These are phyloP conservation scores for Chaenogobius annularis DNA, from an alignment of 2,113 vertebrate species.

Conservation along the genomic window DNA sequence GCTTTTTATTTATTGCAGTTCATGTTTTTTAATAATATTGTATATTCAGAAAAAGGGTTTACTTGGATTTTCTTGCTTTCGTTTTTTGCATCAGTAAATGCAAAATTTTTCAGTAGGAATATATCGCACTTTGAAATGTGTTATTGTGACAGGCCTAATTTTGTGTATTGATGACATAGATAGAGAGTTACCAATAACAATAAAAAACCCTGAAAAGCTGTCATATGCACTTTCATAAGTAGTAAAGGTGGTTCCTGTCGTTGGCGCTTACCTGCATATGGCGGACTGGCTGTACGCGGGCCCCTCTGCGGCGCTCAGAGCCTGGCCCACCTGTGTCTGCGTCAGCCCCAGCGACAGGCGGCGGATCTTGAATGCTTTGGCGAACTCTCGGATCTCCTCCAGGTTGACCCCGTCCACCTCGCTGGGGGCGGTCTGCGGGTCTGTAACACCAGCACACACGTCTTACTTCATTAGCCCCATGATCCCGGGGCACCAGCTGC, in stretches of 20 bases:
- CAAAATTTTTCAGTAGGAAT: no score
- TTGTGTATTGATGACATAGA: neutral
- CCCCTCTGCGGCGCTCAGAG: conserved; percentile 95
- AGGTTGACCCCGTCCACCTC: conserved; percentile 99
- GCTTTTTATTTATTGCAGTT: no score
- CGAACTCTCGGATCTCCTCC: conserved; percentile 99
- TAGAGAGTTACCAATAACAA: neutral
- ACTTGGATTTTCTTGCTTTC: no score
- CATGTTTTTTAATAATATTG: no score
- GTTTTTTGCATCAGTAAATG: no score
- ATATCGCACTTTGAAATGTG: no score
- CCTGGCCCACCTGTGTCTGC: conserved; percentile 99
- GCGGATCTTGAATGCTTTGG: conserved; percentile 99
- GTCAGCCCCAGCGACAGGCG: conserved; percentile 98
- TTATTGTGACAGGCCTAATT: neutral
- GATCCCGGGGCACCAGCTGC: conserved; percentile 24
- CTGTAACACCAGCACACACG: conserved; percentile 75
- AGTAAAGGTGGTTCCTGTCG: neutral
- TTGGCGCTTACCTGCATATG: conserved; percentile 95
- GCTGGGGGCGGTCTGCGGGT: conserved; percentile 92
- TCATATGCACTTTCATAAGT: neutral
- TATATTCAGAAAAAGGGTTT: no score
- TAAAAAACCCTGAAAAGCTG: neutral
- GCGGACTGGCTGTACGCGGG: conserved; percentile 99
- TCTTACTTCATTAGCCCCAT: conserved; percentile 57